A percentile compares a stretch with the other conserved stretches of the same genome.
Conservation (phyloP, 2,113 vertebrate genomes). For the Ahaetulla prasina region DNA sequence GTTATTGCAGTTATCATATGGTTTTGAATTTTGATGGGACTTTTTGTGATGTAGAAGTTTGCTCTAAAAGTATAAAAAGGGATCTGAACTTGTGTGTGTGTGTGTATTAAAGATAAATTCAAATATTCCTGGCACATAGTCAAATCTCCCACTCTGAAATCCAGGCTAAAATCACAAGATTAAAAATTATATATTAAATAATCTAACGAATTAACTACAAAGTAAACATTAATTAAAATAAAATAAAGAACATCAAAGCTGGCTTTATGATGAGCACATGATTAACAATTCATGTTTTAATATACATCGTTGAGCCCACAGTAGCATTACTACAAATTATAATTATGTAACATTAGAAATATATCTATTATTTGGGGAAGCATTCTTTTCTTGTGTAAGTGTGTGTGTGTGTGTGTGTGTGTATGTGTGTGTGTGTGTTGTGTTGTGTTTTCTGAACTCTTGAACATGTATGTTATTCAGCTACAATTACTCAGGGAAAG, state of each 20-base stretch:
- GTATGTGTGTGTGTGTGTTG: not conserved
- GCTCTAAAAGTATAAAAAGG: not conserved
- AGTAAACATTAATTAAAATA: not conserved
- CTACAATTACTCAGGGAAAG: not conserved
- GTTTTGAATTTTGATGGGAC: not conserved
- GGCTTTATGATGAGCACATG: not conserved
- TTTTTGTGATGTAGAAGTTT: not conserved
- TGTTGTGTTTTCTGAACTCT: not conserved
- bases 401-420: not conserved
- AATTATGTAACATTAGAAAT: not conserved
- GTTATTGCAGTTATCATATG: not conserved
- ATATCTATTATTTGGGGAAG: not conserved
- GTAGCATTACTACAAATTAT: not conserved
- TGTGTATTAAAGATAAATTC: not conserved
- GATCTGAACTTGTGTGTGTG: not conserved
- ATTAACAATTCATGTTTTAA: not conserved
- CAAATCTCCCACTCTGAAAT: not conserved
- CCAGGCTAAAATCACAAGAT: not conserved
- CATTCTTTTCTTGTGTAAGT: not conserved
- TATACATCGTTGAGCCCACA: not conserved
- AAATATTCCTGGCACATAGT: not conserved
- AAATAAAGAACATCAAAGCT: not conserved
- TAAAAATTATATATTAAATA: not conserved
- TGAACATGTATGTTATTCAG: not conserved
- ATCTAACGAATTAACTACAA: not conserved